Conservation (phyloP, 2,797 vertebrate species). For the Telmatherina bonti region DNA sequence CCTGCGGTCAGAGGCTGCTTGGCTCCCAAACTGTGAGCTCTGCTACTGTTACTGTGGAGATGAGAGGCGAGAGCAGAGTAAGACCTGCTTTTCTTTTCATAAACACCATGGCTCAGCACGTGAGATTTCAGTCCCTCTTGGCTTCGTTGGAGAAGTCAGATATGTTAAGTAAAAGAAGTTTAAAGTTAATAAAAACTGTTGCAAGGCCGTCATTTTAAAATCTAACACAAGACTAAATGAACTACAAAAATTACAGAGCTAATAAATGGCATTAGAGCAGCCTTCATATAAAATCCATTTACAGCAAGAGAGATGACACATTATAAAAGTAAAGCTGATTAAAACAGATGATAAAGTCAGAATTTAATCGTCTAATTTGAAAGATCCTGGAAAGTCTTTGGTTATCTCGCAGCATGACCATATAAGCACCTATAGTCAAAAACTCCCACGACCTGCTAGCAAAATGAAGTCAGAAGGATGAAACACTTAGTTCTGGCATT, state of each 20-base stretch:
- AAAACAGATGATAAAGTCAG: neutral
- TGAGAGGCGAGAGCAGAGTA: slow-evolving; percentile 28
- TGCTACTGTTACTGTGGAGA: slow-evolving; percentile 60
- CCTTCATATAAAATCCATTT: neutral
- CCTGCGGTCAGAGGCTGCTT: slow-evolving; percentile 81
- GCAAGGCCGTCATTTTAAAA: neutral
- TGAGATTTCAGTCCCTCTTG: slow-evolving; percentile 1
- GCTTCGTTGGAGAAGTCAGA: slow-evolving; percentile 4
- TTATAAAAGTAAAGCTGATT: neutral
- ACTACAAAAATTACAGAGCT: neutral
- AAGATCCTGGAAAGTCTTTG: neutral
- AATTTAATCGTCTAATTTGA: neutral
- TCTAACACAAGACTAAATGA: neutral
- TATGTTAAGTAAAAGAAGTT: neutral
- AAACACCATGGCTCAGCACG: neutral
- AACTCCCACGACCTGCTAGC: neutral
- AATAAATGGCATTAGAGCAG: neutral
- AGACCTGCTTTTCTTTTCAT: slow-evolving; percentile 46
- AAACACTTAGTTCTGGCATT: neutral
- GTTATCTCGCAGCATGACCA: neutral
- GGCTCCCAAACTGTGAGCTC: slow-evolving; percentile 58
- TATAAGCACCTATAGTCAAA: neutral
- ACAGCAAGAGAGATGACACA: neutral
- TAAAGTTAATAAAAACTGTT: neutral
- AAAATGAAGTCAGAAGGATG: neutral